Conservation (phyloP, 2,113 vertebrate genomes). For the Talpa occidentalis region DNA sequence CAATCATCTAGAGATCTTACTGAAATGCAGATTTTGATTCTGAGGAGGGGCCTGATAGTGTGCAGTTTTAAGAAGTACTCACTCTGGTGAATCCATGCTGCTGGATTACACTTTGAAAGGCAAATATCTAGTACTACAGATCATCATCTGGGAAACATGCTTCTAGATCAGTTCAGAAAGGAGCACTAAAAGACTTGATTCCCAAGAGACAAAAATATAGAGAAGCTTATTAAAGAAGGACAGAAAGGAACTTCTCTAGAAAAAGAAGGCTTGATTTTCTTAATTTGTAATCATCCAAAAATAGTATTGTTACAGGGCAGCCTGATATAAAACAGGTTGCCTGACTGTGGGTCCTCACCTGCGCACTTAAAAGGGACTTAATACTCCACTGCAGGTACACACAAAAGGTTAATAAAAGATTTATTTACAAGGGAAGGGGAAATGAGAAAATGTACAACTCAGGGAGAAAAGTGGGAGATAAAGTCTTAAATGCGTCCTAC, state of each 20-base stretch:
- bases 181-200: neutral
- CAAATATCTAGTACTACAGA: neutral
- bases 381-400: too few species aligned
- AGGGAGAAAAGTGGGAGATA: too few species aligned
- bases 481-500: too few species aligned
- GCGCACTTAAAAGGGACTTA: too few species aligned
- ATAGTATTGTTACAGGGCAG: too few species aligned
- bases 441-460: too few species aligned
- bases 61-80: neutral
- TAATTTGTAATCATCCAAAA: neutral
- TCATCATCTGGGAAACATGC: neutral
- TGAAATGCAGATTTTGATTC: conserved; percentile 12
- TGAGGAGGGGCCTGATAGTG: neutral
- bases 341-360: too few species aligned
- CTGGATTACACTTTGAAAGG: neutral
- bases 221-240: conserved; percentile 19
- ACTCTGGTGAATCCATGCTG: neutral
- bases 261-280: neutral
- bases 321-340: too few species aligned
- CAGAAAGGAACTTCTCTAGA: neutral
- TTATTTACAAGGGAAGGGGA: too few species aligned
- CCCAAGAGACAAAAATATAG: conserved; percentile 17
- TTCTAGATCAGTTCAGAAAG: neutral
- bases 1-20: neutral
- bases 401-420: too few species aligned